A percentile compares a stretch with the other conserved stretches of the same genome.
Evolutionary conservation across 2,113 vertebrate species (phyloP).

Genomic region (Noturus placidus): DNA sequence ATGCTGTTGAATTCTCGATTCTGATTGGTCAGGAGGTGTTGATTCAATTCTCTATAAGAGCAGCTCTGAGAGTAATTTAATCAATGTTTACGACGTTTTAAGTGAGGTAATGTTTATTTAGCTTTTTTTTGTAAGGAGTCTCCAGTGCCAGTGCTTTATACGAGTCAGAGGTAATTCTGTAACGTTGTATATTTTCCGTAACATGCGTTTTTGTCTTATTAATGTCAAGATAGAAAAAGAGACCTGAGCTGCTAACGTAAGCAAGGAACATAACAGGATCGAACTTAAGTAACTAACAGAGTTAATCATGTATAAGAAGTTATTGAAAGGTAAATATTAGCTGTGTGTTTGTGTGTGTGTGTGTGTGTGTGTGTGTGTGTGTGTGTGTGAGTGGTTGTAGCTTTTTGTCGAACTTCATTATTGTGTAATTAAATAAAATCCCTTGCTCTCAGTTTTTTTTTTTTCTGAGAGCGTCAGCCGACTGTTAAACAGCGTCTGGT

Average conservation of each 20-base stretch:
- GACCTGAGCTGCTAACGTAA: not conserved
- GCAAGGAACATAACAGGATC: not conserved
- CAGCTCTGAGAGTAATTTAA: not conserved
- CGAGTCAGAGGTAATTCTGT: not conserved
- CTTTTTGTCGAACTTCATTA: not conserved
- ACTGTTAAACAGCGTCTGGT: not conserved
- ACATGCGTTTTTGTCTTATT: not conserved
- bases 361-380: too few species aligned
- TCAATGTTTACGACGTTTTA: too few species aligned
- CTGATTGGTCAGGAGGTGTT: not conserved
- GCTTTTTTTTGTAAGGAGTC: not conserved
- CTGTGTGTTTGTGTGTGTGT: not conserved
- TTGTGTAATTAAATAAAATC: not conserved
- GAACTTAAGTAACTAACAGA: not conserved
- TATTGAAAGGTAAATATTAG: not conserved
- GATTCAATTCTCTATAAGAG: not conserved
- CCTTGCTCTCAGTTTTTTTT: too few species aligned
- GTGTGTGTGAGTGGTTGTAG: not conserved
- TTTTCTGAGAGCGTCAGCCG: not conserved
- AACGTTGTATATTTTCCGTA: not conserved
- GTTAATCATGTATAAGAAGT: not conserved
- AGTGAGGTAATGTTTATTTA: not conserved
- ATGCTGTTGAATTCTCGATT: not conserved
- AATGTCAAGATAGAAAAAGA: not conserved
- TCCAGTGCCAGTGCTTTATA: not conserved